phyloP scores from a whole-genome alignment of 2,888 invertebrate species.

The Xanthia icteritia region DNA sequence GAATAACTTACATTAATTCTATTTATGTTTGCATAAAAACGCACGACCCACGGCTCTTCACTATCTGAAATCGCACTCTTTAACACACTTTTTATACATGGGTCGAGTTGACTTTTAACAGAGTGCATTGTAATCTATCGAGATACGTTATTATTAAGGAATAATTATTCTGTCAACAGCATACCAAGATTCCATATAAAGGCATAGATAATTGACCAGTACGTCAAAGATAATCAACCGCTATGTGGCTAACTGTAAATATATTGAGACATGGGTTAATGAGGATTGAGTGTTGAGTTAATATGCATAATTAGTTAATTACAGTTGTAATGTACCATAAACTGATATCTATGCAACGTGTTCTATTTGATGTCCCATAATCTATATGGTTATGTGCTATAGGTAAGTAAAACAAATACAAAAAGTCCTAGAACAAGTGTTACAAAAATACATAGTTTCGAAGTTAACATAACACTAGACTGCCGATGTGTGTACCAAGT shows the following conservation, averaged over 20 bases:
- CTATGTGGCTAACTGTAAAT: conserved; percentile 6
- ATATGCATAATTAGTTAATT: conserved; percentile 30
- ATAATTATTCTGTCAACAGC: conserved; percentile 36
- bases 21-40: too few species aligned
- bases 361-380: too few species aligned
- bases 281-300: conserved; percentile 34
- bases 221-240: conserved; percentile 14
- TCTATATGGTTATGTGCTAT: too few species aligned
- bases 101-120: conserved; percentile 60
- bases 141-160: conserved; percentile 1
- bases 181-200: neutral
- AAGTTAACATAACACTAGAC: too few species aligned
- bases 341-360: neutral
- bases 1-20: neutral
- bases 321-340: conserved; percentile 5
- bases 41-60: too few species aligned
- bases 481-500: too few species aligned
- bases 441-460: too few species aligned
- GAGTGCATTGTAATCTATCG: conserved; percentile 73
- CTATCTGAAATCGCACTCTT: too few species aligned
- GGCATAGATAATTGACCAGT: neutral
- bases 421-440: too few species aligned
- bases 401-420: too few species aligned
- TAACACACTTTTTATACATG: too few species aligned
- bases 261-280: conserved; percentile 34